phyloP scores from a whole-genome alignment of 2,113 vertebrate genomes.

The Sphyrna mokarran region DNA sequence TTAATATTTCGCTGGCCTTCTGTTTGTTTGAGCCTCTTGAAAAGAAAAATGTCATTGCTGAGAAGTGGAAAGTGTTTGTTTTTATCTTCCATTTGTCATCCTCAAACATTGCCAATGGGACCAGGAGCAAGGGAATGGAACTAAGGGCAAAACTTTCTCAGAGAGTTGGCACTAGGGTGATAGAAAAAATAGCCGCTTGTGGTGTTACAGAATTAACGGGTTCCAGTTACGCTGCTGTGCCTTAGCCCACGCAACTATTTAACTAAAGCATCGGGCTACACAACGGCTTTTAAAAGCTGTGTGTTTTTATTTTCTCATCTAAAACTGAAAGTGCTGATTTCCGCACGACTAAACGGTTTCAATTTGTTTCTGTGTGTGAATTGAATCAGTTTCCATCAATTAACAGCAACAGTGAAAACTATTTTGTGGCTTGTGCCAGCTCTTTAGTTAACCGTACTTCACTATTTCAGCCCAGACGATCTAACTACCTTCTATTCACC shows the following conservation, averaged over 20 bases:
- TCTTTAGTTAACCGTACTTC: not conserved
- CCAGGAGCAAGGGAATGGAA: not conserved
- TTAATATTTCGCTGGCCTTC: not conserved
- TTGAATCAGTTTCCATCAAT: not conserved
- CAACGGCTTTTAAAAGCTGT: not conserved
- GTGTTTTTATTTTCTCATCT: not conserved
- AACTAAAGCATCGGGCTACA: not conserved
- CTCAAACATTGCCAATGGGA: not conserved
- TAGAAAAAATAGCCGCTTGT: not conserved
- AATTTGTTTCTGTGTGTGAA: not conserved
- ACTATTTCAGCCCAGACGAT: not conserved
- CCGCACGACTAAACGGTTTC: not conserved
- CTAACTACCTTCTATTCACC: not conserved
- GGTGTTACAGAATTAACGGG: not conserved
- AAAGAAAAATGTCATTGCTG: not conserved
- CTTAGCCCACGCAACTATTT: not conserved
- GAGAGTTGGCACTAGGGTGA: not conserved
- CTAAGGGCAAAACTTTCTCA: not conserved
- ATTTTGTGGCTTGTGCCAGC: not conserved
- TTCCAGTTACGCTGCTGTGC: not conserved
- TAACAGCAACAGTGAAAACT: not conserved
- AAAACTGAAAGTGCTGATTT: slow-evolving; percentile 15
- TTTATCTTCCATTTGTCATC: not conserved
- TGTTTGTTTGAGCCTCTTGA: not conserved
- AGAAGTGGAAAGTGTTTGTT: not conserved